Conservation (phyloP, 2,797 vertebrate species). For the Bradypus variegatus region DNA sequence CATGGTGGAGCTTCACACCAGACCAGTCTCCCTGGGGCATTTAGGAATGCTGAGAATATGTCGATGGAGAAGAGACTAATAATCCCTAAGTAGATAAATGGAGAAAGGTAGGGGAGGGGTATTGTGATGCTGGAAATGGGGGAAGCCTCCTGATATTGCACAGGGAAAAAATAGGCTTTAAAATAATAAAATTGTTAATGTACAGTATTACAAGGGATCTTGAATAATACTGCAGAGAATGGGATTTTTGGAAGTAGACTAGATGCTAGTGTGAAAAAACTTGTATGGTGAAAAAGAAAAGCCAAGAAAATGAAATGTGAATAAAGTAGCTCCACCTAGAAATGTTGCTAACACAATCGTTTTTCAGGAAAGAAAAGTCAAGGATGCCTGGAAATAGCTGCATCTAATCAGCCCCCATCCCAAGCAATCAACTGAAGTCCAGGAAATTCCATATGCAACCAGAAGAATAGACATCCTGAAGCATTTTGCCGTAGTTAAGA, state of each 20-base stretch:
- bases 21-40: conserved; percentile 10
- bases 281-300: conserved; percentile 16
- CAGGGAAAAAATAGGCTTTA: not conserved
- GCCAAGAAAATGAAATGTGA: conserved; percentile 31
- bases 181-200: not conserved
- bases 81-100: conserved; percentile 25
- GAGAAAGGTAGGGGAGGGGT: not conserved
- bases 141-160: not conserved
- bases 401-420: conserved; percentile 64
- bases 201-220: not conserved
- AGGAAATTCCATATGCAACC: conserved; percentile 67
- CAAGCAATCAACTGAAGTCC: conserved; percentile 61
- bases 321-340: conserved; percentile 51
- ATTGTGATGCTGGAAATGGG: not conserved
- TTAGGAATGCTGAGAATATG: conserved; percentile 30
- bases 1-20: conserved; percentile 10
- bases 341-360: conserved; percentile 54
- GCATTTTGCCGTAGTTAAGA: conserved; percentile 57
- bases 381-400: conserved; percentile 63
- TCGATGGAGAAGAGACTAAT: conserved; percentile 43
- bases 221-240: not conserved
- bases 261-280: conserved; percentile 19
- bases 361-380: conserved; percentile 63
- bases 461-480: conserved; percentile 67
- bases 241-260: not conserved